Base-by-base conservation (phyloP, 2,797 vertebrate genomes). In the Lutjanus argentimaculatus region DNA sequence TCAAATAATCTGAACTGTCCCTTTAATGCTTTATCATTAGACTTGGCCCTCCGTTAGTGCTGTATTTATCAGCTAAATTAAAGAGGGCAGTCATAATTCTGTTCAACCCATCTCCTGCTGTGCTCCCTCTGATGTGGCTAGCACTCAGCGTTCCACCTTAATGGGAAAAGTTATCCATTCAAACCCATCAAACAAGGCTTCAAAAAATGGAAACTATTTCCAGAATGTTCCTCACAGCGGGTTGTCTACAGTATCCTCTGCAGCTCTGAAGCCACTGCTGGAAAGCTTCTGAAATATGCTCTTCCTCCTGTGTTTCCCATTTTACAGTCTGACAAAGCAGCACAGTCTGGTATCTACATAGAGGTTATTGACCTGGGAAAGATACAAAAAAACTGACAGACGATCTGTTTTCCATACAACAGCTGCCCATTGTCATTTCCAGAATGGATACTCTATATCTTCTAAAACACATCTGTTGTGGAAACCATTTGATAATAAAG, bases 391-490 rank as follows among this genome's bases (percentile, higher is more conserved):
- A 91, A 89, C 85, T 80, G 76, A 89, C 72, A 30, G 63, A 66
- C 70, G 46, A 82, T 79, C 62, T 77, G 80, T 88, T 93, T 89
- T 89, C 82, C 86, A 83, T 63, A 45, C 82, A 79, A 67, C 79
- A 71, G 46, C 74, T 81, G 77, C 78, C 53, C 61, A 17, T 67
- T 88, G 70, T 78, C 76, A 83, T 82, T 84, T 85, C 68, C 84
- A 63, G 77, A 78, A 82, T 51, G 21, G 69, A 65, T 70, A 42
- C 5, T 61, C 76, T 36, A 22, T 9, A 71, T 78, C 77, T 66
- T 65, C 62, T 59, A 17, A 77, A 80, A 80, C 62, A 67, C 81
- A 75, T 86, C 52, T 85, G 84, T 71, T 56, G 59, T 68, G 67
- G 82, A 91, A 86, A 84, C 52, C 73, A 57, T 82, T 71, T 51